Base-by-base conservation (phyloP, 2,113 vertebrate genomes). In the Bungarus multicinctus region DNA sequence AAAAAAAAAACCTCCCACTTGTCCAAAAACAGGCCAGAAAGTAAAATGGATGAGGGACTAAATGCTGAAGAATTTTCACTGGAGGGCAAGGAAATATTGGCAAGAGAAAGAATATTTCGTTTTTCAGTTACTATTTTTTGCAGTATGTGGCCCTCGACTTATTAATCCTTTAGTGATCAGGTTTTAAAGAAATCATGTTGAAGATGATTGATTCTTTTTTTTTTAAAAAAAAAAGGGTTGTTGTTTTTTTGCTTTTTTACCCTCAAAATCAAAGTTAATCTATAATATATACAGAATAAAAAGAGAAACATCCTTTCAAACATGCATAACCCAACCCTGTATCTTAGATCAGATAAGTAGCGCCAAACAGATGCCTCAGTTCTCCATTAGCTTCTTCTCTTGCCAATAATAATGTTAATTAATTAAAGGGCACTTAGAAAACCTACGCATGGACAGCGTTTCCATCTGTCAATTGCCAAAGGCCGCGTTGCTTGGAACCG, bases 81-180 rank as follows among this genome's bases (percentile, higher is more conserved):
- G 91, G 93, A 85, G 4, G 4, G 64, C 92, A 58, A 58, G 54
- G 87, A 88, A 85, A 55, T 94, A 91, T 94, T 88, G 30, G 87
- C 27, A 34, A 58, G n/a, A 2, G 0, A 50, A 81, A 74, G 93
- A 4, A 5, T 23, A 18, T 5, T 3, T 91, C 96, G 94, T 92
- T 95, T 69, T 85, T 94, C 90, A 96, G 96, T 94, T 97, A 96
- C 91, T 95, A 96, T 96, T 97, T 95, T 96, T 89, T 93, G 96
- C 96, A 97, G 96, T 93, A 96, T 95, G 97, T 39, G 58, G 91
- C 95, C 95, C 93, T 92, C 96, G 95, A 90, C 96, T 96, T 94
- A 93, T 94, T 58, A 91, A 95, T 94, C 69, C 95, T 96, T 93
- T 94, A 92, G 6, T 87, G 91, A 94, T 91, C 94, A 92, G 89